A percentile compares a stretch with the other conserved stretches of the same genome.
Evolutionary conservation across 1,140 invertebrate species (phyloP).

Genomic region (Apis mellifera): Amel_HAv3.1 CM009942.2:6192001-6192500

Average conservation of each 20-base stretch:
- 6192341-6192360: too few relatives aligned
- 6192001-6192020: conserved; percentile 63
- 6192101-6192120: conserved; percentile 30
- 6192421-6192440: neutral
- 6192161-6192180: neutral
- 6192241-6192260: neutral
- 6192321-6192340: conserved; percentile 21
- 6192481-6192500: too few relatives aligned
- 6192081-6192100: conserved; percentile 40
- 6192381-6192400: neutral
- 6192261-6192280: neutral
- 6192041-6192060: conserved; percentile 54
- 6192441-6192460: neutral
- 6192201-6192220: conserved; percentile 25
- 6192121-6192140: conserved; percentile 11
- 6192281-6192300: neutral
- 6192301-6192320: neutral
- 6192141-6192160: neutral
- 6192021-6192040: conserved; percentile 55
- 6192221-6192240: conserved; percentile 1
- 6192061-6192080: conserved; percentile 41
- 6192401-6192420: neutral
- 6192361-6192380: neutral
- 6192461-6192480: too few relatives aligned
- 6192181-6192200: conserved; percentile 10